A percentile compares a stretch with the other conserved stretches of the same genome.
phyloP scores from a whole-genome alignment of 2,113 vertebrate genomes.

The Gambusia affinis region DNA sequence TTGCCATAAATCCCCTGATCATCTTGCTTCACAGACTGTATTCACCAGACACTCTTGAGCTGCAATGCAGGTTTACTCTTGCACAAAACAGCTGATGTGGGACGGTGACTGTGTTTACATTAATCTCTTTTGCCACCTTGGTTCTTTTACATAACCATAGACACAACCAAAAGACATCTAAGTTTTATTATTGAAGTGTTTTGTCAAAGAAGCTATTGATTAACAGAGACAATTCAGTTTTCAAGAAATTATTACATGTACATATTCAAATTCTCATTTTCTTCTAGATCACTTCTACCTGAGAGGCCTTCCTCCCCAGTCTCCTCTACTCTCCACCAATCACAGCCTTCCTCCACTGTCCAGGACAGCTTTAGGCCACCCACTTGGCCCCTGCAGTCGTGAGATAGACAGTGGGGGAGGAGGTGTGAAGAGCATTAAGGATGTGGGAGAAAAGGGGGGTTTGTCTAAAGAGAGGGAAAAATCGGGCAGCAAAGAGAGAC shows the following conservation, averaged over 20 bases:
- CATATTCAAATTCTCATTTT: neutral
- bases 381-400: constrained; percentile 86
- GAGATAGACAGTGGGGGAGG: constrained; percentile 82
- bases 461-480: constrained; percentile 86
- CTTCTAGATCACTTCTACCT: constrained; percentile 94
- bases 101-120: neutral
- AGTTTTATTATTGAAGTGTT: neutral
- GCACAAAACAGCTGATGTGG: neutral
- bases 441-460: constrained; percentile 80
- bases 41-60: neutral
- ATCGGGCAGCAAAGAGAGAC: constrained; percentile 76
- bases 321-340: constrained; percentile 87
- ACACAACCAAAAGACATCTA: neutral
- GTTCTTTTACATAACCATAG: neutral
- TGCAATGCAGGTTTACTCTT: neutral
- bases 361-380: constrained; percentile 83
- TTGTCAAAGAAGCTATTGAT: neutral
- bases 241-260: neutral
- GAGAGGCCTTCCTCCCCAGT: constrained; percentile 91
- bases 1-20: neutral
- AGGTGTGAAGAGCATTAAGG: constrained; percentile 82
- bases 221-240: neutral
- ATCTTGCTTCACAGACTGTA: neutral
- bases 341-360: constrained; percentile 88
- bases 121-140: neutral